Base-by-base conservation (phyloP, 2,797 vertebrate species). In the Leptoclinus maculatus region DNA sequence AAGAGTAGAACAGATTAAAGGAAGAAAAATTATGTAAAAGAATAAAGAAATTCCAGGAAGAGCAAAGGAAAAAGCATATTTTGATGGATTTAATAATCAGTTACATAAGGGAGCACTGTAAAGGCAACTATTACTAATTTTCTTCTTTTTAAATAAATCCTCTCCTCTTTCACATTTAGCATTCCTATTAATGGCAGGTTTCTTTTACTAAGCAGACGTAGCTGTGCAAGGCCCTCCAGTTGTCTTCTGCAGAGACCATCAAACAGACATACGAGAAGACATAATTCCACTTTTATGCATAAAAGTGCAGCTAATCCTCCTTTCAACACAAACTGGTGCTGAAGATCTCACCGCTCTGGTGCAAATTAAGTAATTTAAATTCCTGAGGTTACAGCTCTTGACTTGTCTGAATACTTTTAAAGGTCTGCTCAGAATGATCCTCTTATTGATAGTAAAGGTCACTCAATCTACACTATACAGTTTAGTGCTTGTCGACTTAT, bases 271-370 rank as follows among this genome's bases (percentile, higher is more conserved):
- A 29, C 14, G 29, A 81, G 63, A 54, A 65, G 72, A 64, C 70
- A 56, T 76, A 62, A 80, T 74, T 62, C 60, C 2, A 0, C 70
- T 83, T 77, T 64, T 66, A 60, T 71, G 29, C 21, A 53, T 43
- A 63, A 67, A 74, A 86, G 68, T 1, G 7, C 71, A 53, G 49
- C 32, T 85, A 80, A 84, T 84, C 74, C 62, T 71, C 16, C 41
- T 74, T 69, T 81, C 34, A 64, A 23, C 62, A 59, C 64, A 41
- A 59, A 38, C 57, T 34, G 56, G 23, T 38, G 25, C 54, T 62
- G 49, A 13, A 63, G 49, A 80, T 58, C 14, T 70, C 41, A 57
- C 14, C 29, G 4, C 58, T 67, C 36, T 32, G 23, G 62, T 71
- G 39, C 54, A 71, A 70, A 62, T 51, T 11, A 43, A 58, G 60